Evolutionary conservation across 2,797 vertebrate genomes (phyloP), one percentile per base, ranked within the genome.

Genomic region (Acanthurus lineatus): DNA sequence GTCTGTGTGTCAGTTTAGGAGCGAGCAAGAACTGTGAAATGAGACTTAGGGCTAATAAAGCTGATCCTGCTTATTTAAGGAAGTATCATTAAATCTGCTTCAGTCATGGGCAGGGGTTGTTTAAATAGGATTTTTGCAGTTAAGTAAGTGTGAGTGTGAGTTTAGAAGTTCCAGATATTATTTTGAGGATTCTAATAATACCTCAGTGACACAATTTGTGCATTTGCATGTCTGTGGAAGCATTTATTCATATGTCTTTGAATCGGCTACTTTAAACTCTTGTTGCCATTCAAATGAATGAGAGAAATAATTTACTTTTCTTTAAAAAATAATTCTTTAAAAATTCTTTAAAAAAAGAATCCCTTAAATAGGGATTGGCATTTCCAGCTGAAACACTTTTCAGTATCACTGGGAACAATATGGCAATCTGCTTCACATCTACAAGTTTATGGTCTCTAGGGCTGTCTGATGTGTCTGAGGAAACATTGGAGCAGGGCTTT

Each of bases 41-140:
- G 47, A 77, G 68, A 76, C 70, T 86, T 12, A 0, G 25, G 40
- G 62, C 61, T 82, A 61, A 82, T 75, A 68, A 70, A 83, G 76
- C 80, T 80, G 47, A 85, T 77, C 67, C 61, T 65, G 19, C 75
- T 86, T 84, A 81, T 70, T 83, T 73, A 63, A 79, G 47, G 59
- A 64, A 73, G 69, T 61, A 66, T 88, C 77, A 70, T 82, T 74
- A 70, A 72, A 82, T 89, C 65, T 70, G 71, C 52, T 74, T 57
- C 61, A 66, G 64, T 78, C 58, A 32, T 68, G 54, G 54, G 44
- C 28, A 9, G 28, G 48, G 4, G 32, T 3, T 38, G 45, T 77
- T 73, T 68, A 74, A 84, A 69, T 42, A 71, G 67, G 68, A 83
- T 84, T 87, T 25, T 61, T 65, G 60, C 53, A 16, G 62, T 48